Conservation (phyloP, 2,113 vertebrate species). For the Tachysurus fulvidraco region DNA sequence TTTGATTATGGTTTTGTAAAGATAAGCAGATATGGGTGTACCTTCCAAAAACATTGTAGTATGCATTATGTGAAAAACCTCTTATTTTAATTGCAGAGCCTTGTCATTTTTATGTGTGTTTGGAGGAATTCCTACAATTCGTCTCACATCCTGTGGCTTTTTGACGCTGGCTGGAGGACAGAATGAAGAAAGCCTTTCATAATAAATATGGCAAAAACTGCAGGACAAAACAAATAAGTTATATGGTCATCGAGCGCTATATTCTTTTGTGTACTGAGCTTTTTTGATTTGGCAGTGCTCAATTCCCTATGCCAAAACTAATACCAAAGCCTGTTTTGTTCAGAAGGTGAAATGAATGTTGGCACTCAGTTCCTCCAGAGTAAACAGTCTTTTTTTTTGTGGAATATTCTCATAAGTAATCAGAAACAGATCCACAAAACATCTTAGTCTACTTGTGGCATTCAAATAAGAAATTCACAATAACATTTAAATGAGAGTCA, state of each 20-base stretch:
- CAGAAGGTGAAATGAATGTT: slow-evolving; percentile 7
- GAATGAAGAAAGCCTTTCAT: neutral
- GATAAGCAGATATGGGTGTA: slow-evolving; percentile 1
- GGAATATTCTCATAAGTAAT: slow-evolving; percentile 20
- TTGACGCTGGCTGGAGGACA: neutral
- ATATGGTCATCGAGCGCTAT: neutral
- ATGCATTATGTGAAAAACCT: neutral
- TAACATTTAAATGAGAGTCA: neutral
- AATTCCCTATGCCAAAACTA: slow-evolving; percentile 18
- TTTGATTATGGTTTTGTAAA: slow-evolving; percentile 13
- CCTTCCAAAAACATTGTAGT: neutral
- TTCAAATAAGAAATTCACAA: neutral
- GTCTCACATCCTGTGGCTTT: slow-evolving; percentile 20
- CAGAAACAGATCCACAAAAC: slow-evolving; percentile 13
- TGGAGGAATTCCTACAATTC: slow-evolving; percentile 6
- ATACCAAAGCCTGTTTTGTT: slow-evolving; percentile 16
- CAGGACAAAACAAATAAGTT: neutral
- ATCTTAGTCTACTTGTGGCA: neutral
- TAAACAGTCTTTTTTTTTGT: neutral
- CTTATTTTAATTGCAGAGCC: neutral
- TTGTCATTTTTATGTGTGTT: slow-evolving; percentile 1
- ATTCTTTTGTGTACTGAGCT: neutral
- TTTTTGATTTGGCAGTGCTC: neutral
- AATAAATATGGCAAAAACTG: neutral
- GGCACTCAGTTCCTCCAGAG: neutral